Conservation (phyloP, 2,797 vertebrate species). For the Scolopax bukidnonensis region DNA sequence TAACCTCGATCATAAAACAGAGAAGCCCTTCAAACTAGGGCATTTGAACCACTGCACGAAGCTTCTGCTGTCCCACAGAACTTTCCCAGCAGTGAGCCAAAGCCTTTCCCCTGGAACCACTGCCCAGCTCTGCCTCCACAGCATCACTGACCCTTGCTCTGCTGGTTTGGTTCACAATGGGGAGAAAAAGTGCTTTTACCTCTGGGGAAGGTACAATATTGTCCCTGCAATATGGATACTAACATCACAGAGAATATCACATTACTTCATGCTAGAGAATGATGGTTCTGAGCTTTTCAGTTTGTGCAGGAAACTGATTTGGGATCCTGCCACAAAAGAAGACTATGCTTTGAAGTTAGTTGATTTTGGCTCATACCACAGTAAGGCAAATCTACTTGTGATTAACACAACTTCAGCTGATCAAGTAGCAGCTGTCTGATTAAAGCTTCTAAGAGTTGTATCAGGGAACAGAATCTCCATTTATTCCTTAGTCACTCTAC, state of each 20-base stretch:
- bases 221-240: neutral
- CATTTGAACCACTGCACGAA: neutral
- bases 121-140: neutral
- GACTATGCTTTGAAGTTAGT: neutral
- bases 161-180: neutral
- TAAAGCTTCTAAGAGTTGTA: neutral
- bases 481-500: neutral
- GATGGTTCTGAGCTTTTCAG: neutral
- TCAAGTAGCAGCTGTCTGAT: neutral
- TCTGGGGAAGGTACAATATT: neutral
- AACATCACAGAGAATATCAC: neutral
- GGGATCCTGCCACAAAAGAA: neutral
- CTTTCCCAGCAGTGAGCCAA: neutral
- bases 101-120: neutral
- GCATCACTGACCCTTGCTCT: neutral
- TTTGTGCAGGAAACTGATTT: neutral
- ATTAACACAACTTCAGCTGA: neutral
- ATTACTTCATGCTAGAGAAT: accelerated
- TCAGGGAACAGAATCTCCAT: neutral
- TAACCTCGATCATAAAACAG: neutral
- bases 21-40: neutral
- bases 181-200: neutral
- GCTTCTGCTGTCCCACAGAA: neutral
- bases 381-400: neutral
- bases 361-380: neutral